phyloP scores from a whole-genome alignment of 2,888 invertebrate species.

The Synergus gifuensis region DNA sequence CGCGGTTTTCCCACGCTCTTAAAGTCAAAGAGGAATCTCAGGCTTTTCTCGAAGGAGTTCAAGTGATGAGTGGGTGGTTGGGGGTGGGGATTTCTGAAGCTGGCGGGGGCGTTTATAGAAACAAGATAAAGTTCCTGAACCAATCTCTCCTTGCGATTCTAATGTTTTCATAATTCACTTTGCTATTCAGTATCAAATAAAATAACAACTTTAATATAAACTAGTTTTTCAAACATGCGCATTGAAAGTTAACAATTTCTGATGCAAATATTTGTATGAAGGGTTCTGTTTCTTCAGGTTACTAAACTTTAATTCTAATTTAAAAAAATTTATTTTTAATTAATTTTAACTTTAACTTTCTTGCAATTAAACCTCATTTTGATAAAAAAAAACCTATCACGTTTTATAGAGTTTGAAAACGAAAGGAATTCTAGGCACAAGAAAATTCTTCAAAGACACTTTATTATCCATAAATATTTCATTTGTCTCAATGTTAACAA shows the following conservation, averaged over 20 bases:
- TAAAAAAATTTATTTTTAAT: neutral
- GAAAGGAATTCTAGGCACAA: constrained; percentile 27
- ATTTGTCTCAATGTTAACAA: constrained; percentile 38
- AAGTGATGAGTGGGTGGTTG: constrained; percentile 19
- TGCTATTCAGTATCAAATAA: neutral
- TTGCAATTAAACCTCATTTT: constrained; percentile 25
- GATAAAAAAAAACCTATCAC: constrained; percentile 19
- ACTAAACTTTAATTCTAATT: neutral
- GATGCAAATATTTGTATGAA: too few species aligned
- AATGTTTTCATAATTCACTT: neutral
- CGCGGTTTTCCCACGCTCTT: constrained; percentile 24
- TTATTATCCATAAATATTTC: constrained; percentile 20
- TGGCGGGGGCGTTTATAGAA: constrained; percentile 12
- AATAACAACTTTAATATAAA: neutral
- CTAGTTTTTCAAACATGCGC: neutral
- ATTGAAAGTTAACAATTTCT: too few species aligned
- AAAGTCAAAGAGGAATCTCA: neutral
- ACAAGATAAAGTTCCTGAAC: neutral
- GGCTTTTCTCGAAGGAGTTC: neutral
- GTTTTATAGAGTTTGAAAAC: constrained; percentile 32
- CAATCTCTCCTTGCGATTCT: neutral
- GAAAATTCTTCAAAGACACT: constrained; percentile 22
- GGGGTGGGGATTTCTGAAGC: neutral
- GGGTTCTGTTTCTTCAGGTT: too few species aligned
- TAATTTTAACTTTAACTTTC: neutral